These are phyloP conservation scores for Oreochromis spilurus DNA, from an alignment of 2,113 vertebrate genomes.

Conservation along the genomic window DNA sequence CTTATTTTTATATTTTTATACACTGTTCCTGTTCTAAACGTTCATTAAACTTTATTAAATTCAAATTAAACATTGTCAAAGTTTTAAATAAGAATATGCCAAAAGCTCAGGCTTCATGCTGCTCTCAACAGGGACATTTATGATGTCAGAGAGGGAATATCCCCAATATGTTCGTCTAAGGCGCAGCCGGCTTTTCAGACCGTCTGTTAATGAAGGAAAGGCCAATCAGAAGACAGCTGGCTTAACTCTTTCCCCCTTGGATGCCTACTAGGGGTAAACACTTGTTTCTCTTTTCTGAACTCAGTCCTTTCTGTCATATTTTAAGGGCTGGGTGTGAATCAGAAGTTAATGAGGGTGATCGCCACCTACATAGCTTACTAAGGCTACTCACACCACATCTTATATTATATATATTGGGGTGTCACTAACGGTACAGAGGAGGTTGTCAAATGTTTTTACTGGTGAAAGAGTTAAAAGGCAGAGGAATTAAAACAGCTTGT, in stretches of 20 bases:
- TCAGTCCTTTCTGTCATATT: not conserved
- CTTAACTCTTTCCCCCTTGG: not conserved
- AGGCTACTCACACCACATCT: not conserved
- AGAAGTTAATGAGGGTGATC: not conserved
- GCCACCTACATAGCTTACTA: not conserved
- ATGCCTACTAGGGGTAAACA: not conserved
- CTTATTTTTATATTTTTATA: not conserved
- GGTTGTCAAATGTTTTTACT: not conserved
- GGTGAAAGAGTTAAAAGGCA: not conserved
- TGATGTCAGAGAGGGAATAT: not conserved
- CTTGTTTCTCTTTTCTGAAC: not conserved
- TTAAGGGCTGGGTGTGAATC: rapidly evolving
- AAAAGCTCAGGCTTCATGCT: not conserved
- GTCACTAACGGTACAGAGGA: not conserved
- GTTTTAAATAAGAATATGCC: not conserved
- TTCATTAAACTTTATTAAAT: not conserved
- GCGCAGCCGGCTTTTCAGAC: not conserved
- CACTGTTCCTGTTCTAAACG: rapidly evolving
- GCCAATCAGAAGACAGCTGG: not conserved
- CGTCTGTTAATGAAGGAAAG: not conserved
- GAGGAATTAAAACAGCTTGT: not conserved
- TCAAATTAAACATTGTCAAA: not conserved
- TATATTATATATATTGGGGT: not conserved
- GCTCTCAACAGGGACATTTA: not conserved
- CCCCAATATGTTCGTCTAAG: not conserved